A percentile compares a stretch with the other conserved stretches of the same genome.
phyloP scores from a whole-genome alignment of 2,113 vertebrate species.

The Alligator mississippiensis region DNA sequence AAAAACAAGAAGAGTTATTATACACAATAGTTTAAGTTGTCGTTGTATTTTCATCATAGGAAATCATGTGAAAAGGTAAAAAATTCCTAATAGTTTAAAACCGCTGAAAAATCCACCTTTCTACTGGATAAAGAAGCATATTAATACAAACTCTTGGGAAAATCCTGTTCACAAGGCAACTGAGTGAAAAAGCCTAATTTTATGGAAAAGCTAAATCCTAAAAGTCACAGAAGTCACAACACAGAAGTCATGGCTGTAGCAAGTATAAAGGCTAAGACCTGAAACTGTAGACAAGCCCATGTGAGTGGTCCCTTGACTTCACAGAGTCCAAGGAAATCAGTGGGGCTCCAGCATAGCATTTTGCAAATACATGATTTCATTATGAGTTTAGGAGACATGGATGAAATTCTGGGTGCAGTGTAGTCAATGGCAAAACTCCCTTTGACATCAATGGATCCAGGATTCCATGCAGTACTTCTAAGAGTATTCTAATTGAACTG shows the following conservation, averaged over 20 bases:
- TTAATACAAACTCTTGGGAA: background rate
- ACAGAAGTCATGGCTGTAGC: background rate
- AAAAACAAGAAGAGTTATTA: fast-evolving
- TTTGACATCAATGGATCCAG: background rate
- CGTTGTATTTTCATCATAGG: background rate
- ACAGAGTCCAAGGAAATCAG: background rate
- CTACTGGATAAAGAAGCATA: background rate
- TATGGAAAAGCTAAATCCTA: background rate
- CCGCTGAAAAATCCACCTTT: background rate
- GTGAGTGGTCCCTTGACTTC: background rate
- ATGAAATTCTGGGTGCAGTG: background rate
- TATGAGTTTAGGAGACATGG: background rate
- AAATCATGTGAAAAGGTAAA: background rate
- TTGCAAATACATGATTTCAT: background rate
- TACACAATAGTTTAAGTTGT: background rate
- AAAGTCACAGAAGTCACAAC: background rate
- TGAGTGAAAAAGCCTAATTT: background rate
- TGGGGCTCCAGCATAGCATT: background rate
- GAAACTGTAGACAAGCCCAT: background rate
- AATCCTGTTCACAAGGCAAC: background rate
- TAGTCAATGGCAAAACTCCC: background rate
- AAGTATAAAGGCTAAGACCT: background rate
- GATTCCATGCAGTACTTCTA: background rate
- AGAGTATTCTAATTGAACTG: background rate
- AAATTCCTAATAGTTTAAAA: background rate